Conservation (phyloP, 2,797 vertebrate genomes). For the Acanthurus tractus region DNA sequence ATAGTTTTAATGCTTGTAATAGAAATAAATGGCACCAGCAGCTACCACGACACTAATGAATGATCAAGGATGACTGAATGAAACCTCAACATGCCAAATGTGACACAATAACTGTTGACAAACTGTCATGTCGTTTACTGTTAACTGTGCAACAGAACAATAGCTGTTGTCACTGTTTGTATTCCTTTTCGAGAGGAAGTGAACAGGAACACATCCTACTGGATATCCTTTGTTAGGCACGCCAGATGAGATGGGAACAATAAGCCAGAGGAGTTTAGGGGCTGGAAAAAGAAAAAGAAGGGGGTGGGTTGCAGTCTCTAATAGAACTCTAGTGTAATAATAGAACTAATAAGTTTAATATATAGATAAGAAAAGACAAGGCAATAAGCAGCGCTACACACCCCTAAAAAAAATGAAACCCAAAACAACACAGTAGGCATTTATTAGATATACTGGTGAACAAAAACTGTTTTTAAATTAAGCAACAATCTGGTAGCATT, state of each 20-base stretch:
- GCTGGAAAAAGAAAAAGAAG: slow-evolving; percentile 22
- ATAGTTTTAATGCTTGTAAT: slow-evolving; percentile 3
- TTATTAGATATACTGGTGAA: background rate
- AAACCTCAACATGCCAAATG: slow-evolving; percentile 46
- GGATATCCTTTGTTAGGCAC: slow-evolving; percentile 81
- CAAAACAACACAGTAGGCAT: background rate
- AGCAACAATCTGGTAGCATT: background rate
- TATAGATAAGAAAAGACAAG: slow-evolving; percentile 4
- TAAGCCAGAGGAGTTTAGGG: slow-evolving; percentile 36
- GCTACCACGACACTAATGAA: slow-evolving; percentile 24
- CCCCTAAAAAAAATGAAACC: slow-evolving; percentile 5
- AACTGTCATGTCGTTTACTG: slow-evolving; percentile 63
- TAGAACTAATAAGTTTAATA: slow-evolving; percentile 2
- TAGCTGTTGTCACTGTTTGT: slow-evolving; percentile 74
- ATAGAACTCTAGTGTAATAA: slow-evolving; percentile 28
- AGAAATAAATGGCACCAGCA: slow-evolving; percentile 38
- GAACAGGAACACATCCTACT: slow-evolving; percentile 75
- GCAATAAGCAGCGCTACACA: slow-evolving; percentile 9
- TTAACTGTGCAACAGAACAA: slow-evolving; percentile 65
- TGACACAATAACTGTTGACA: slow-evolving; percentile 57
- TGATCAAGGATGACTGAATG: slow-evolving; percentile 44
- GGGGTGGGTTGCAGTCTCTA: slow-evolving; percentile 29
- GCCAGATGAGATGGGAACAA: slow-evolving; percentile 65
- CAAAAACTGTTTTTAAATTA: background rate
- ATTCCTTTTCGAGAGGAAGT: slow-evolving; percentile 58